Conservation (phyloP, 2,888 invertebrate genomes). For the Meganola albula region DNA sequence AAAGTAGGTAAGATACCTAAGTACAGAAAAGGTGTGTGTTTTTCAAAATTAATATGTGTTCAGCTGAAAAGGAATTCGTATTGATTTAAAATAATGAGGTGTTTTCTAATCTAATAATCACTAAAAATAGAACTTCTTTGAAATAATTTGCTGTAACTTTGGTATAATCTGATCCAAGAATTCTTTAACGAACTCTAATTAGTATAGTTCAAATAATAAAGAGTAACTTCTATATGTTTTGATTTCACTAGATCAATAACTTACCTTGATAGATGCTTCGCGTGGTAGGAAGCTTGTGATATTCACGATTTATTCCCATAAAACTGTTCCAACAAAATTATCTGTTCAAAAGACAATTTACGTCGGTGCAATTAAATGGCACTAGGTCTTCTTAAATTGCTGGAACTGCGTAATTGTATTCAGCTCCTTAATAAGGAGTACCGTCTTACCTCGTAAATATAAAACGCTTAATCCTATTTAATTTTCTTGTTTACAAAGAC, state of each 20-base stretch:
- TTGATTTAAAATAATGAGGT: no score
- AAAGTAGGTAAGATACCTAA: no score
- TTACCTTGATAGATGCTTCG: slow-evolving; percentile 27
- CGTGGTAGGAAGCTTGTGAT: slow-evolving; percentile 39
- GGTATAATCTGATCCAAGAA: no score
- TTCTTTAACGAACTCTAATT: no score
- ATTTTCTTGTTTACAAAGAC: slow-evolving; percentile 57
- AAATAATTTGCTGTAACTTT: no score
- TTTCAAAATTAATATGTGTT: no score
- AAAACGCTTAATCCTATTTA: slow-evolving; percentile 55
- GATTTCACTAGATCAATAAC: slow-evolving; percentile 23
- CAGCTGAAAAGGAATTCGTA: no score
- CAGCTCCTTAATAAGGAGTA: slow-evolving; percentile 55
- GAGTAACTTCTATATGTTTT: no score
- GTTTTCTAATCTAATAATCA: no score
- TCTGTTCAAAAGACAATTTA: slow-evolving; percentile 63
- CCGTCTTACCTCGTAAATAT: slow-evolving; percentile 61
- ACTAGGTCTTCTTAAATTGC: slow-evolving; percentile 63
- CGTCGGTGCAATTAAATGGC: slow-evolving; percentile 59
- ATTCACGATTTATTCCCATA: slow-evolving; percentile 48
- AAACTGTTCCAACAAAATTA: slow-evolving; percentile 51
- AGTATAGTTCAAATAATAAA: no score
- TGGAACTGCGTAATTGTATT: slow-evolving; percentile 66
- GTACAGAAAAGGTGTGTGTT: no score
- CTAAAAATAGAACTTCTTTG: no score